Conservation (phyloP, 2,888 invertebrate genomes). For the Nymphalis polychloros region DNA sequence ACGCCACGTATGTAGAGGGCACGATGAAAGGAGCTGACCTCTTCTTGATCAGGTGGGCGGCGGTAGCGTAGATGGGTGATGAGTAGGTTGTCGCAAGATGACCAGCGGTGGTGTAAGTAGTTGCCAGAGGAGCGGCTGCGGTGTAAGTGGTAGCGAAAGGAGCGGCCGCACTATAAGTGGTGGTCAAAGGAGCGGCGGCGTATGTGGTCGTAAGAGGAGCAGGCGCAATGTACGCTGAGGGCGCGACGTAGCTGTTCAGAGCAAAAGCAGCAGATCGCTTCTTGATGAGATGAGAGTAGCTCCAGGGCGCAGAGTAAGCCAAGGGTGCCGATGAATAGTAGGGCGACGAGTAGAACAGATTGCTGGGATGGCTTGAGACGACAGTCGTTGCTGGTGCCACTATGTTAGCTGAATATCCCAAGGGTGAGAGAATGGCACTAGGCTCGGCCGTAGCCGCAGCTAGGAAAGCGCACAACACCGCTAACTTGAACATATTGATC, state of each 20-base stretch:
- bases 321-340: constrained; percentile 27
- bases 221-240: constrained; percentile 34
- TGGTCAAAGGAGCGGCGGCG: constrained; percentile 38
- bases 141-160: constrained; percentile 43
- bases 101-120: constrained; percentile 45
- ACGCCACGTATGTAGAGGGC: constrained; percentile 36
- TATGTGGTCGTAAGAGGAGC: constrained; percentile 37
- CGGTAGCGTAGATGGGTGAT: constrained; percentile 41
- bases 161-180: constrained; percentile 41
- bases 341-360: constrained; percentile 63
- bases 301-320: constrained; percentile 43
- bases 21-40: constrained; percentile 55
- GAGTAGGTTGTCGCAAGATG: constrained; percentile 43
- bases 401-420: constrained; percentile 49
- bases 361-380: constrained; percentile 60
- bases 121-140: constrained; percentile 41
- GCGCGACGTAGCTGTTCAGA: constrained; percentile 30
- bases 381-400: constrained; percentile 57
- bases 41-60: constrained; percentile 65
- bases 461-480: constrained; percentile 82
- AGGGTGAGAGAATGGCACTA: constrained; percentile 43
- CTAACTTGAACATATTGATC: constrained; percentile 75
- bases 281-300: constrained; percentile 42
- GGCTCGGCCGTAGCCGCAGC: constrained; percentile 78
- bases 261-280: constrained; percentile 38